A percentile compares a stretch with the other conserved stretches of the same genome.
phyloP scores from a whole-genome alignment of 2,113 vertebrate genomes.

The Polyodon spathula region DNA sequence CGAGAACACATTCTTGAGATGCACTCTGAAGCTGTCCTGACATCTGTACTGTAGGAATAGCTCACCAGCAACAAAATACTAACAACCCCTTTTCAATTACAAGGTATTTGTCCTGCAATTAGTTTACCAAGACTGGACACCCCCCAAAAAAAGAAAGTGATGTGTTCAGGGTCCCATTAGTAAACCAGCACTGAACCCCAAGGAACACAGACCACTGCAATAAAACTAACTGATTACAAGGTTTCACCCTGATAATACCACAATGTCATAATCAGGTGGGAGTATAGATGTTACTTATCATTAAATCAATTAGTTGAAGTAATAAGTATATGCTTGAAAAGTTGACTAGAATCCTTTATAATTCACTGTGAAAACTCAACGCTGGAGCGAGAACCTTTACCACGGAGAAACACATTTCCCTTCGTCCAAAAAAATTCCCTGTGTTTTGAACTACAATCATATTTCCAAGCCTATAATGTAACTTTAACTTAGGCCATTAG shows the following conservation, averaged over 20 bases:
- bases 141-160: slow-evolving; percentile 42
- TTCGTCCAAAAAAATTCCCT: no score
- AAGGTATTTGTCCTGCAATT: slow-evolving; percentile 61
- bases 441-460: no score
- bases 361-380: neutral
- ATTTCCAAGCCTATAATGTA: no score
- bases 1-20: slow-evolving; percentile 3
- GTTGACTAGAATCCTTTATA: neutral
- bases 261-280: slow-evolving; percentile 20
- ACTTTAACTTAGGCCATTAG: no score
- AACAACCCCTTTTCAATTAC: slow-evolving; percentile 35
- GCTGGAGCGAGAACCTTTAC: neutral
- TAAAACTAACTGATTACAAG: slow-evolving; percentile 30
- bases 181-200: slow-evolving; percentile 32
- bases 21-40: slow-evolving; percentile 19
- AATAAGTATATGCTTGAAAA: neutral
- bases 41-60: slow-evolving; percentile 38
- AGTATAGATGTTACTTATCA: neutral
- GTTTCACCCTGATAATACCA: slow-evolving; percentile 18
- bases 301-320: neutral
- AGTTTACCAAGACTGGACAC: slow-evolving; percentile 41
- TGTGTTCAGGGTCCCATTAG: slow-evolving; percentile 23
- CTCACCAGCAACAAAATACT: slow-evolving; percentile 8
- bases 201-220: slow-evolving; percentile 21
- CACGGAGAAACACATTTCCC: neutral